These are phyloP conservation scores for Lithobates pipiens DNA, from an alignment of 2,797 vertebrate species.

Conservation along the genomic window DNA sequence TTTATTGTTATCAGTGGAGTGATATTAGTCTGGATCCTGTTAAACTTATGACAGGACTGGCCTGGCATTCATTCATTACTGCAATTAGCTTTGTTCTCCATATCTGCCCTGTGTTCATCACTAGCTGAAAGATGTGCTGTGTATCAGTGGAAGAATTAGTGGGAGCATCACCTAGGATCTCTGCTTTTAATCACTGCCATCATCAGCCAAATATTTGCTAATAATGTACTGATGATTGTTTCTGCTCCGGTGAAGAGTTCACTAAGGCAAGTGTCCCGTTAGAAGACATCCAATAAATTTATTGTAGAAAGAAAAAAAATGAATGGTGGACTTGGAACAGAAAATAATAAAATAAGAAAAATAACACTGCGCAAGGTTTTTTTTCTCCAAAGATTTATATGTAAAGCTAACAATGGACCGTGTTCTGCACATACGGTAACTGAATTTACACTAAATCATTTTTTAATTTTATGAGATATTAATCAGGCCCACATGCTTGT, in stretches of 20 bases:
- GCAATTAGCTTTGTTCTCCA: slow-evolving; percentile 21
- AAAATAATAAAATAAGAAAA: background rate
- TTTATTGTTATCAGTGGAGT: slow-evolving; percentile 8
- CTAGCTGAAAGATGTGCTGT: slow-evolving; percentile 30
- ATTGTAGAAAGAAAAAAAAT: background rate
- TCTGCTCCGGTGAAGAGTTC: slow-evolving; percentile 37
- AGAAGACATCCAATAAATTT: background rate
- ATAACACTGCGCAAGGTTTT: background rate
- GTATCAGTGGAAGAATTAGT: slow-evolving; percentile 36
- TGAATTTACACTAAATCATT: slow-evolving; percentile 43
- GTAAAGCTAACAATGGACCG: slow-evolving; percentile 20
- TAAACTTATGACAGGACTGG: slow-evolving; percentile 7
- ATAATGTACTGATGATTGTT: slow-evolving; percentile 29
- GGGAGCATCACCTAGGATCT: slow-evolving; percentile 10
- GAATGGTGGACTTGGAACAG: slow-evolving; percentile 29
- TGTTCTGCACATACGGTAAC: slow-evolving; percentile 23
- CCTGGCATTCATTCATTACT: slow-evolving; percentile 14
- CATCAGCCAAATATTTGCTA: slow-evolving; percentile 46
- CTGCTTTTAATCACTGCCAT: slow-evolving; percentile 45
- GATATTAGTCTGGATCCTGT: slow-evolving; percentile 10
- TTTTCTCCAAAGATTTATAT: slow-evolving; percentile 45
- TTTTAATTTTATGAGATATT: slow-evolving; percentile 49
- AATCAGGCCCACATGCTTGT: slow-evolving; percentile 56
- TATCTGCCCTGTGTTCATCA: slow-evolving; percentile 16
- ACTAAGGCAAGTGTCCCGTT: slow-evolving; percentile 32